phyloP scores from a whole-genome alignment of 2,113 vertebrate genomes.

The Spermophilus dauricus region DNA sequence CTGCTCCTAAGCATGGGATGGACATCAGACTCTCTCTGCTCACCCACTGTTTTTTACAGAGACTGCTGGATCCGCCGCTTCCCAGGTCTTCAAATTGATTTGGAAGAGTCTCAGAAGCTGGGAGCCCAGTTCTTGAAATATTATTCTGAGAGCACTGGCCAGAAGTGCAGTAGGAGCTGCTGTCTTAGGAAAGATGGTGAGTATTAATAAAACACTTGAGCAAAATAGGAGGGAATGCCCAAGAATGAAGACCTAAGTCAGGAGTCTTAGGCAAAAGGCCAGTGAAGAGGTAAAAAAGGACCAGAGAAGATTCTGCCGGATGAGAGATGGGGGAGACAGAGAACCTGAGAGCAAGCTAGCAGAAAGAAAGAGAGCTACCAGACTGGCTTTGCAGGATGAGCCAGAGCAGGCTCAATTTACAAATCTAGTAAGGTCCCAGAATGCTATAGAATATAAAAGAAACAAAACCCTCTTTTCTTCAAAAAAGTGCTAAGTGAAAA shows the following conservation, averaged over 20 bases:
- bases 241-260: not conserved
- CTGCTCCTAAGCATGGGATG: conserved; percentile 86
- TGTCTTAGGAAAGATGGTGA: conserved; percentile 91
- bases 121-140: conserved; percentile 92
- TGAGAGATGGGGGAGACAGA: not conserved
- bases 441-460: not conserved
- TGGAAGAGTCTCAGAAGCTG: conserved; percentile 91
- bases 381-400: not conserved
- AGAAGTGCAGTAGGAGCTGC: conserved; percentile 94
- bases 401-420: not conserved
- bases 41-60: conserved; percentile 92
- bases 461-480: not conserved
- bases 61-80: conserved; percentile 97
- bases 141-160: conserved; percentile 91
- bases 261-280: not conserved
- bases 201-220: not conserved
- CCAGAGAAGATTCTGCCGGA: not conserved
- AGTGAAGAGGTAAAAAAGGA: not conserved
- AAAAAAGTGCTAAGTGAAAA: not conserved
- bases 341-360: too few relatives aligned
- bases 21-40: conserved; percentile 89
- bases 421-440: not conserved
- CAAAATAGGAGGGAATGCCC: not conserved
- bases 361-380: not conserved
- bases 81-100: conserved; percentile 92